These are phyloP conservation scores for Hozukius guyotensis DNA, from an alignment of 2,797 vertebrate species.

Conservation along the genomic window DNA sequence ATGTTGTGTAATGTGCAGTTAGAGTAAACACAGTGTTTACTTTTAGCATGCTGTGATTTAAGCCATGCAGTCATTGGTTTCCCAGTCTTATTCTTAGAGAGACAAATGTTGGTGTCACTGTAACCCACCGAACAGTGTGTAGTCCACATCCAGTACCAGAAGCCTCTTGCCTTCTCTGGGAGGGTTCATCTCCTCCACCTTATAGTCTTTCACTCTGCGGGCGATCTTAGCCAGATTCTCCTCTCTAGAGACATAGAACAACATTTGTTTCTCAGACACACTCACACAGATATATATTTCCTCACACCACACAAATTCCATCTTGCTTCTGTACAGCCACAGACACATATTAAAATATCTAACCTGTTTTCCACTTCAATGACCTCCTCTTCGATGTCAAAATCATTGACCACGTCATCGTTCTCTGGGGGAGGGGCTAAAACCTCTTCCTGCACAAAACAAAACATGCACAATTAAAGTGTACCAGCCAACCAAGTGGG, in stretches of 20 bases:
- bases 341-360: slow-evolving; percentile 24
- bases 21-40: background rate
- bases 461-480: slow-evolving; percentile 31
- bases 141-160: slow-evolving; percentile 97
- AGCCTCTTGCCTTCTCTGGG: slow-evolving; percentile 96
- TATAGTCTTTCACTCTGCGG: slow-evolving; percentile 97
- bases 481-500: background rate
- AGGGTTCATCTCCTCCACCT: slow-evolving; percentile 94
- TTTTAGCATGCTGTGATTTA: background rate
- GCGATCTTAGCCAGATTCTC: slow-evolving; percentile 98
- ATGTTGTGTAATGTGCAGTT: background rate
- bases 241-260: slow-evolving; percentile 84
- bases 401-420: slow-evolving; percentile 97
- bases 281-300: background rate
- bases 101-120: background rate
- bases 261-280: slow-evolving; percentile 11
- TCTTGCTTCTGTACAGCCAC: background rate
- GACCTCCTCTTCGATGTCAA: slow-evolving; percentile 99
- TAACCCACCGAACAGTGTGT: slow-evolving; percentile 95
- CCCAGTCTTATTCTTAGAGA: background rate
- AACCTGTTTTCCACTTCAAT: slow-evolving; percentile 98
- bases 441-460: slow-evolving; percentile 92
- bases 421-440: slow-evolving; percentile 97
- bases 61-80: background rate
- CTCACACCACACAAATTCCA: background rate